These are phyloP conservation scores for Hemiscyllium ocellatum DNA, from an alignment of 2,113 vertebrate species.

Conservation along the genomic window DNA sequence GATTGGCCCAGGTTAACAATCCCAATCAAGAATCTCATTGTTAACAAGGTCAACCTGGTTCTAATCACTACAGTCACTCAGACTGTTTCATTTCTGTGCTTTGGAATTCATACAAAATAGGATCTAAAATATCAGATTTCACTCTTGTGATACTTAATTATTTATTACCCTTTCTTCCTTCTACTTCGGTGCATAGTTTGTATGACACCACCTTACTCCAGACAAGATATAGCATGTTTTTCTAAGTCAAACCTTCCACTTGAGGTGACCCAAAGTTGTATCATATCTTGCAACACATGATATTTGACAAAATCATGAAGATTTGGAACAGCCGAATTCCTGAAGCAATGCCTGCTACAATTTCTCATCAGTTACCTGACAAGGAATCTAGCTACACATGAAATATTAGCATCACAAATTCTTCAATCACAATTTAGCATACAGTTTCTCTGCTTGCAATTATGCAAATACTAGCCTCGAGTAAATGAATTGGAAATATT, in stretches of 20 bases:
- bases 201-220: background rate
- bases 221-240: background rate
- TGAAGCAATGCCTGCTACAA: conserved; percentile 45
- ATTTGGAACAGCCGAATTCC: conserved; percentile 46
- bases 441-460: conserved; percentile 40
- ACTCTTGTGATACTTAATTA: background rate
- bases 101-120: background rate
- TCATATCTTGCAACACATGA: background rate
- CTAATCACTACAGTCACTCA: background rate
- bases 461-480: conserved; percentile 39
- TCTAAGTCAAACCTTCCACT: background rate
- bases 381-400: conserved; percentile 49
- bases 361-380: conserved; percentile 50
- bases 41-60: too few relatives aligned
- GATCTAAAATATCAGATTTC: background rate
- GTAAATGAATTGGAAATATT: conserved; percentile 40
- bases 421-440: conserved; percentile 47
- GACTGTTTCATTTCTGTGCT: background rate
- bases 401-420: conserved; percentile 44
- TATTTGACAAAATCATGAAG: conserved; percentile 35
- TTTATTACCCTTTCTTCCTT: background rate
- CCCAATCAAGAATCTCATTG: too few relatives aligned
- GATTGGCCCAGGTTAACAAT: too few relatives aligned
- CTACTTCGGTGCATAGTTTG: background rate
- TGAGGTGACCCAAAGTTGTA: conserved; percentile 6